These are phyloP conservation scores for Grantiella picta DNA, from an alignment of 2,113 vertebrate species.

Conservation along the genomic window DNA sequence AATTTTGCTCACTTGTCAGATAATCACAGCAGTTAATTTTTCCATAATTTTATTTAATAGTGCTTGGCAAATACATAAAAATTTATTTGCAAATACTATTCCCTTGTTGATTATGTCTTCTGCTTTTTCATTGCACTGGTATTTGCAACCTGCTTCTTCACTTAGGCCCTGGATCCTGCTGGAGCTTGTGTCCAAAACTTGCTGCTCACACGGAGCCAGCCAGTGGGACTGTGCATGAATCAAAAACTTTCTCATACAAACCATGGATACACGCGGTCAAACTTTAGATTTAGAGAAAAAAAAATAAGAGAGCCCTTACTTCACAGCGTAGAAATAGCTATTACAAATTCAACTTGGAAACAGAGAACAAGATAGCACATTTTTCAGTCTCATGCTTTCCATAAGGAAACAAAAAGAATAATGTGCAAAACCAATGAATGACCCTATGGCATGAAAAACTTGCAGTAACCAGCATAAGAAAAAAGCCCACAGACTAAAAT, in stretches of 20 bases:
- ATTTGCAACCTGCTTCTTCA: neutral
- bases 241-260: neutral
- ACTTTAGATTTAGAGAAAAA: neutral
- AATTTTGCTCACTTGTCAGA: slow-evolving; percentile 3
- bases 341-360: slow-evolving; percentile 28
- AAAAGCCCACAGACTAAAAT: neutral
- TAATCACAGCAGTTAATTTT: slow-evolving; percentile 56
- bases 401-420: slow-evolving; percentile 30
- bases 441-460: neutral
- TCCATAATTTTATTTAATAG: slow-evolving; percentile 16
- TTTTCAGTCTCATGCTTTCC: slow-evolving; percentile 16
- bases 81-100: slow-evolving; percentile 27
- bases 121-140: neutral
- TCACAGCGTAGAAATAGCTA: neutral
- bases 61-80: neutral
- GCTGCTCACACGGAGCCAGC: neutral
- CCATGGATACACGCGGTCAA: neutral
- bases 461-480: neutral
- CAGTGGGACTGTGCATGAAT: neutral
- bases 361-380: neutral
- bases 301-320: neutral
- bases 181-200: neutral
- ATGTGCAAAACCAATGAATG: neutral
- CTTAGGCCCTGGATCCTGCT: neutral
- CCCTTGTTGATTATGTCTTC: neutral